A percentile compares a stretch with the other conserved stretches of the same genome.
These are phyloP conservation scores for Ceramica pisi DNA, from an alignment of 2,888 invertebrate species.

Conservation along the genomic window DNA sequence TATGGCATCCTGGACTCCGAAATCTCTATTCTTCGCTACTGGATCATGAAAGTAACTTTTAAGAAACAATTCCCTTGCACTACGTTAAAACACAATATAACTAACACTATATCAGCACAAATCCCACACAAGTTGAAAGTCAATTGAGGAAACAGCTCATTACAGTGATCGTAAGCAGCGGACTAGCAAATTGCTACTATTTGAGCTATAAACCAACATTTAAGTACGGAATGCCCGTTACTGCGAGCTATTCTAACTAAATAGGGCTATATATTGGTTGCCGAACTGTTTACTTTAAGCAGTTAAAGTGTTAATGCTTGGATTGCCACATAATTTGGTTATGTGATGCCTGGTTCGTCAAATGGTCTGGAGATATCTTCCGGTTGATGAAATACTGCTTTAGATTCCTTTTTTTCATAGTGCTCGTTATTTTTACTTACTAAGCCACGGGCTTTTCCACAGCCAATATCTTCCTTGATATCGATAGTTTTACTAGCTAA, in stretches of 20 bases:
- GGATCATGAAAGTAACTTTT: neutral
- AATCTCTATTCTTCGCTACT: neutral
- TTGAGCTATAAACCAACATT: slow-evolving; percentile 57
- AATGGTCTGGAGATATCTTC: slow-evolving; percentile 2
- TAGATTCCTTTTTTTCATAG: neutral
- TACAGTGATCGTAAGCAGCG: slow-evolving; percentile 58
- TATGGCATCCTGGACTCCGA: neutral
- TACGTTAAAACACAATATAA: slow-evolving; percentile 1
- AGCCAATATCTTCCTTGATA: neutral
- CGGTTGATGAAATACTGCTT: neutral
- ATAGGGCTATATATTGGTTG: slow-evolving; percentile 32
- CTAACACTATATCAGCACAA: slow-evolving; percentile 14
- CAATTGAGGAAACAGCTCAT: slow-evolving; percentile 66
- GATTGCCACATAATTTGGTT: slow-evolving; percentile 31
- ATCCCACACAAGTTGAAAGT: slow-evolving; percentile 58
- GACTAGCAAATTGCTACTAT: slow-evolving; percentile 64
- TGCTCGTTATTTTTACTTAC: neutral
- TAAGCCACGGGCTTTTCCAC: neutral
- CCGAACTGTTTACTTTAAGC: slow-evolving; percentile 45
- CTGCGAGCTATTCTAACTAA: slow-evolving; percentile 34
- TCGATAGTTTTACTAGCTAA: neutral
- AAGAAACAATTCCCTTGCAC: neutral
- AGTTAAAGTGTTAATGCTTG: slow-evolving; percentile 29
- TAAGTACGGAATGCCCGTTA: slow-evolving; percentile 47
- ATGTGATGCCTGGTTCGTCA: slow-evolving; percentile 3